These are phyloP conservation scores for Stenchaetothrips biformis DNA, from an alignment of 2,888 invertebrate genomes.

Conservation along the genomic window DNA sequence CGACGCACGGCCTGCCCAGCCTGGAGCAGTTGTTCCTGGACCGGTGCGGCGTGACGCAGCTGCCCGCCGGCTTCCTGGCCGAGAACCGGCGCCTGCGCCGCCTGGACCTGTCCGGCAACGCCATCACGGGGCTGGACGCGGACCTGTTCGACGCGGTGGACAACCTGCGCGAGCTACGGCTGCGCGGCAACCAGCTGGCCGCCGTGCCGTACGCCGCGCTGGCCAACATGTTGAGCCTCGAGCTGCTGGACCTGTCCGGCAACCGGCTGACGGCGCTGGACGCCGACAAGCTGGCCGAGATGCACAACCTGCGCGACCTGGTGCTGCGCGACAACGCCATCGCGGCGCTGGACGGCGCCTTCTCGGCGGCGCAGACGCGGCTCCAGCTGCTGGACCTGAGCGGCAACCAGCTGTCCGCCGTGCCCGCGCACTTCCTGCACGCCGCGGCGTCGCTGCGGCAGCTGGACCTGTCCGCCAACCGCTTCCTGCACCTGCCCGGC, in stretches of 20 bases:
- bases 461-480: conserved; percentile 72
- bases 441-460: conserved; percentile 65
- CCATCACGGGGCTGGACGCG: conserved; percentile 61
- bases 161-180: conserved; percentile 68
- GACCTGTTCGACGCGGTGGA: conserved; percentile 69
- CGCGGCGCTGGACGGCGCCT: conserved; percentile 61
- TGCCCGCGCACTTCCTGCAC: conserved; percentile 77
- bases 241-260: conserved; percentile 62
- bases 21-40: conserved; percentile 68
- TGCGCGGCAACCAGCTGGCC: conserved; percentile 66
- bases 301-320: conserved; percentile 57
- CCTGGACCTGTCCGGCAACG: conserved; percentile 68
- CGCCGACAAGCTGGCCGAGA: conserved; percentile 53
- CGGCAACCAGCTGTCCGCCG: conserved; percentile 65
- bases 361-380: conserved; percentile 65
- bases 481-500: conserved; percentile 73
- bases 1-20: conserved; percentile 72
- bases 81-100: conserved; percentile 72
- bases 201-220: conserved; percentile 76
- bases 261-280: conserved; percentile 52
- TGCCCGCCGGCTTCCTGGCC: conserved; percentile 66
- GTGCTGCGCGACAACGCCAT: conserved; percentile 42
- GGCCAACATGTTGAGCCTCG: conserved; percentile 68
- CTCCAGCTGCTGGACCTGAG: conserved; percentile 70
- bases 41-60: conserved; percentile 60